Evolutionary conservation across 2,888 invertebrate genomes (phyloP).

Genomic region (Nomada goodeniana): DNA sequence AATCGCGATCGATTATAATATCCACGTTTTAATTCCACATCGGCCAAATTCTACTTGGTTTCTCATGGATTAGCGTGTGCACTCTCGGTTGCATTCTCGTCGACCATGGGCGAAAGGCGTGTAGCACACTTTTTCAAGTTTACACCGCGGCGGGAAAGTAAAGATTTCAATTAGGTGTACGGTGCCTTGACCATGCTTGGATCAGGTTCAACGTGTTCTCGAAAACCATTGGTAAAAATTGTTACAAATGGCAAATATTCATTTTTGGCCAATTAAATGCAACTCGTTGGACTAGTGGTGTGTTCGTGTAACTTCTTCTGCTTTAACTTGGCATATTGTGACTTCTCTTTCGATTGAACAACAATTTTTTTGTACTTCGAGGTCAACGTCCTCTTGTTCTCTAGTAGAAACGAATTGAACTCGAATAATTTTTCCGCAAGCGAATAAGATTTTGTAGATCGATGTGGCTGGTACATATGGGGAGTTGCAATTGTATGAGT

Average conservation of each 20-base stretch:
- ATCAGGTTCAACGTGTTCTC: conserved; percentile 45
- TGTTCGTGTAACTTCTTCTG: no score
- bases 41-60: background rate
- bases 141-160: conserved; percentile 37
- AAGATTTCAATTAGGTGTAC: conserved; percentile 45
- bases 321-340: background rate
- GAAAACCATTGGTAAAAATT: conserved; percentile 20
- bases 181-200: conserved; percentile 54
- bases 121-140: conserved; percentile 49
- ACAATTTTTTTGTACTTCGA: background rate
- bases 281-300: background rate
- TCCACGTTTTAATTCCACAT: background rate
- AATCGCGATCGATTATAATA: background rate
- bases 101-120: conserved; percentile 20
- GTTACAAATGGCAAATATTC: background rate
- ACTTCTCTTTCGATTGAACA: background rate
- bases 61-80: background rate
- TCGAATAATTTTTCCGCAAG: conserved; percentile 29
- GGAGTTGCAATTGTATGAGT: conserved; percentile 18
- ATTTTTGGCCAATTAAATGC: background rate
- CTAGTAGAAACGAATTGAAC: conserved; percentile 17
- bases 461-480: conserved; percentile 8
- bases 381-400: conserved; percentile 25
- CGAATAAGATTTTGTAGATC: conserved; percentile 24
- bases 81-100: conserved; percentile 19